These are phyloP conservation scores for Schizaphis graminum DNA, from an alignment of 2,888 invertebrate species.

Conservation along the genomic window DNA sequence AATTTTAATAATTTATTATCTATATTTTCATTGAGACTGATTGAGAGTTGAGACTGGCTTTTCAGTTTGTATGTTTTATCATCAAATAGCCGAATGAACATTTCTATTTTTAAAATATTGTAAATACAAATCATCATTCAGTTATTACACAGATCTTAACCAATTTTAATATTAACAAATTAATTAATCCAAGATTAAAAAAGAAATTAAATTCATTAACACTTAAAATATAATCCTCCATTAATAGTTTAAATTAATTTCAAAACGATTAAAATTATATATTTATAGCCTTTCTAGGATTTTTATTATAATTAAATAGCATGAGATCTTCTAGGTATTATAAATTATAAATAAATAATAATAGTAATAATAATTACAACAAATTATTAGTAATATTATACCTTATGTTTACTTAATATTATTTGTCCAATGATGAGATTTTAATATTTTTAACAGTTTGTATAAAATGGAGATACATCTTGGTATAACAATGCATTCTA, in stretches of 20 bases:
- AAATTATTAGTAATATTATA: background rate
- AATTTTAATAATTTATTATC: slow-evolving; percentile 32
- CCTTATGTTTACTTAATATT: background rate
- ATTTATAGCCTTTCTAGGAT: slow-evolving; percentile 31
- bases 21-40: slow-evolving; percentile 63
- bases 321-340: slow-evolving; percentile 17
- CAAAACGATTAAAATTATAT: background rate
- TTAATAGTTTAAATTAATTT: background rate
- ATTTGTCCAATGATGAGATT: background rate
- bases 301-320: background rate
- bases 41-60: slow-evolving; percentile 65
- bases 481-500: background rate
- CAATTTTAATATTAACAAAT: background rate
- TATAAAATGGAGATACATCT: background rate
- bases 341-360: slow-evolving; percentile 5
- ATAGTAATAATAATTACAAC: slow-evolving; percentile 30
- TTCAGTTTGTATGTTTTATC: slow-evolving; percentile 56
- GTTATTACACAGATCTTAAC: background rate
- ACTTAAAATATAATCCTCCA: slow-evolving; percentile 23
- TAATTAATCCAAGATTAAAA: background rate
- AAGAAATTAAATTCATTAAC: background rate
- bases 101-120: slow-evolving; percentile 29
- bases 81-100: background rate
- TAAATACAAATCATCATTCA: background rate
- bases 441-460: background rate